Evolutionary conservation across 2,888 invertebrate genomes (phyloP).

Genomic region (Kryphioiulus occultus): DNA sequence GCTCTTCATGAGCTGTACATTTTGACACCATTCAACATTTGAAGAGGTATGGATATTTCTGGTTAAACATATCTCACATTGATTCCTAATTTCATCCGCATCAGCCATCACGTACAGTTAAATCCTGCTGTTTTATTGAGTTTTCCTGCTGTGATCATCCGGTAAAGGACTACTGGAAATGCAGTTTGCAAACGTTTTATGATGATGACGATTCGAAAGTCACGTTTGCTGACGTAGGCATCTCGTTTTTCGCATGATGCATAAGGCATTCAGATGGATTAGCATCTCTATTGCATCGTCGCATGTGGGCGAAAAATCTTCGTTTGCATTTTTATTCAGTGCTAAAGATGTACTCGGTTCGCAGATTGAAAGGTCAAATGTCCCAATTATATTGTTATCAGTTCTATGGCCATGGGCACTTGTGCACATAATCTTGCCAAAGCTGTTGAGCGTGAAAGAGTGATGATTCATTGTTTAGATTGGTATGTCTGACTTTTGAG

Average conservation of each 20-base stretch:
- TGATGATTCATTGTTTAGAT: constrained; percentile 40
- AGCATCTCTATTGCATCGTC: constrained; percentile 19
- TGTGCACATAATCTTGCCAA: background rate
- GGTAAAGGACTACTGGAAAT: constrained; percentile 21
- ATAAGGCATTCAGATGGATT: constrained; percentile 5
- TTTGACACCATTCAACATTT: constrained; percentile 9
- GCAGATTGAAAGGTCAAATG: background rate
- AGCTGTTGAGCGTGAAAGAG: background rate
- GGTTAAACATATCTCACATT: background rate
- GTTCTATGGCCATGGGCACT: constrained; percentile 10
- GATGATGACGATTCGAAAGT: constrained; percentile 18
- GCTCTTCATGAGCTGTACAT: constrained; percentile 20
- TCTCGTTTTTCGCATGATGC: constrained; percentile 28
- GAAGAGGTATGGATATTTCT: background rate
- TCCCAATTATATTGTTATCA: constrained; percentile 27
- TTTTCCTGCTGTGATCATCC: constrained; percentile 24
- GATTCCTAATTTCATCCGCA: constrained; percentile 18
- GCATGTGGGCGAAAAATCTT: constrained; percentile 9
- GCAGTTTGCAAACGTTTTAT: constrained; percentile 5
- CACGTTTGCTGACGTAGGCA: constrained; percentile 24
- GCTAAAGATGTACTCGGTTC: constrained; percentile 12
- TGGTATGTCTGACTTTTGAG: background rate
- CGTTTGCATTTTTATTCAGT: background rate
- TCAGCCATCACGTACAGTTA: background rate
- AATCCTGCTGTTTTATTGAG: constrained; percentile 39